Evolutionary conservation across 2,888 invertebrate genomes (phyloP), one percentile per base, ranked within the genome.

Genomic region (Drosophila histrio): DNA sequence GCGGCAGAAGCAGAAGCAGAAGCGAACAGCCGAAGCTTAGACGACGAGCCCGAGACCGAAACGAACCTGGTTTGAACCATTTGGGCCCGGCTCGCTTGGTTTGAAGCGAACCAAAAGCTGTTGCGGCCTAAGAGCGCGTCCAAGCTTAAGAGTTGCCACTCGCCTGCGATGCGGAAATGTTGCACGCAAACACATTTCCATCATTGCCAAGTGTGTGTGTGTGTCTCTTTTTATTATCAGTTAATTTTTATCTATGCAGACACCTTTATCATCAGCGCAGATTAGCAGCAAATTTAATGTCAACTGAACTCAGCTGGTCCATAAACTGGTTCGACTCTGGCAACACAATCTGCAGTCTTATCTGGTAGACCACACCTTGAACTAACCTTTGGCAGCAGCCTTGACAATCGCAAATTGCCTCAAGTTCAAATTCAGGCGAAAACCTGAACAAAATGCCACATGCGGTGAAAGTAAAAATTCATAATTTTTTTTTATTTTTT

Each of bases 381-480:
- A 21, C 47, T 72, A 63, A 78, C 85, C 82, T 84, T 87, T 82
- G 68, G 57, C 78, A 57, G 67, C 72, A 77, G 74, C 78, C 82
- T 82, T 82, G 82, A 67, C 82, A 85, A 70, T 75, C 72, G 65
- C 76, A 79, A 69, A 71, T 70, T 67, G 68, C 54, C 79, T 76
- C 70, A 64, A 69, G 69, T 86, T 82, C 86, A 87, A 81, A 87
- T 81, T 81, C 81, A 59, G 57, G 74, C 61, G 63, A 78, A 58
- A 77, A 86, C 81, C 72, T 79, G 86, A 71, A 75, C 56, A 59
- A 58, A 76, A 65, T 77, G 59, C 85, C 88, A 72, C 90, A 82
- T 89, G 90, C 74, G 89, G 90, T 89, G 89, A 89, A 89, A 89
- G 89, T 89, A 86, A 89, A 89, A 86, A 89, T 88, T 89, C 88